phyloP scores from a whole-genome alignment of 2,113 vertebrate genomes.

The Apistogramma diplotaenia region DNA sequence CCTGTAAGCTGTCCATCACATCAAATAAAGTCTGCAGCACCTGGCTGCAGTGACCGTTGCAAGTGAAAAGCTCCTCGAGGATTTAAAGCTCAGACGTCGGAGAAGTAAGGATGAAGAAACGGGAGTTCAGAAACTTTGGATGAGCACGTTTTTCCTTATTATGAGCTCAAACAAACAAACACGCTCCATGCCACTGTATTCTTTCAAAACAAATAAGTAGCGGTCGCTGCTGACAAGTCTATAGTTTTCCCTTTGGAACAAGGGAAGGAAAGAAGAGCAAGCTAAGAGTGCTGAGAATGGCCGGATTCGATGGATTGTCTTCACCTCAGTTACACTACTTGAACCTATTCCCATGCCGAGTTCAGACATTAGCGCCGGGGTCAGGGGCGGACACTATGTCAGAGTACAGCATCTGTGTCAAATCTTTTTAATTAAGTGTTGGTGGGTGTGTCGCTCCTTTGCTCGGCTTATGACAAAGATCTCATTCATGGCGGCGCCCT shows the following conservation, averaged over 20 bases:
- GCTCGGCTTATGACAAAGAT: slow-evolving; percentile 52
- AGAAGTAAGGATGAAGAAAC: slow-evolving; percentile 1
- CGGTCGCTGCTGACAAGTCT: slow-evolving; percentile 34
- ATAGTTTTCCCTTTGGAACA: slow-evolving; percentile 34
- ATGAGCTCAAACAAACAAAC: not conserved
- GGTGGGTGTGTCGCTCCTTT: slow-evolving; percentile 34
- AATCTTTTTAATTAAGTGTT: slow-evolving; percentile 58
- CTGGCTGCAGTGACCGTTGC: slow-evolving; percentile 30
- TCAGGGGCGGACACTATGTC: slow-evolving; percentile 37
- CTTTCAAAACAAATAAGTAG: slow-evolving; percentile 42
- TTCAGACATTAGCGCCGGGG: slow-evolving; percentile 32
- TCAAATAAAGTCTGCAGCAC: slow-evolving; percentile 37
- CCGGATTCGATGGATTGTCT: slow-evolving; percentile 49
- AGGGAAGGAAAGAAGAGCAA: not conserved
- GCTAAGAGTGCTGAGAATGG: slow-evolving; percentile 37
- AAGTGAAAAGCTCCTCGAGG: slow-evolving; percentile 31
- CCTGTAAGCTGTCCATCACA: slow-evolving; percentile 43
- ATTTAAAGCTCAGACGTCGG: slow-evolving; percentile 21
- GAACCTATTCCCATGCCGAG: slow-evolving; percentile 21
- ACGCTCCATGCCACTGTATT: not conserved
- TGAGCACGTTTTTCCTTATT: not conserved
- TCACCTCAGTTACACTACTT: slow-evolving; percentile 44
- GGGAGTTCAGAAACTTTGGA: not conserved
- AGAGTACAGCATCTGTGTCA: slow-evolving; percentile 50
- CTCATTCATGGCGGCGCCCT: slow-evolving; percentile 46